Conservation (phyloP, 1,140 invertebrate species). For the Orchesella cincta region DNA sequence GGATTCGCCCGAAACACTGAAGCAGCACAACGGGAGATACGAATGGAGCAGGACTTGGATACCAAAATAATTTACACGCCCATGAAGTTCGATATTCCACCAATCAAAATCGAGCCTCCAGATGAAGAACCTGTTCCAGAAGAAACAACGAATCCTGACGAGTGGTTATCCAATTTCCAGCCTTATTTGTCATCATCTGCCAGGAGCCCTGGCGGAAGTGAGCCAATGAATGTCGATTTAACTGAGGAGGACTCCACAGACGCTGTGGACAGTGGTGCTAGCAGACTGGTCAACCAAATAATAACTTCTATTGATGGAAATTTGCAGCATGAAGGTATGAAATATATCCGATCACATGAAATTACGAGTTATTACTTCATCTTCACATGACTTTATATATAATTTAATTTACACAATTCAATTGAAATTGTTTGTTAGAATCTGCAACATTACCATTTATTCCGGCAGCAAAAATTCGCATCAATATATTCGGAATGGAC, state of each 20-base stretch:
- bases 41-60: background rate
- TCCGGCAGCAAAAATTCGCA: constrained; percentile 36
- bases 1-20: constrained; percentile 42
- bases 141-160: constrained; percentile 13
- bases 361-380: background rate
- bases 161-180: constrained; percentile 1
- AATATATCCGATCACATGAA: background rate
- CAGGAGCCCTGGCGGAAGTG: background rate
- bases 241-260: constrained; percentile 21
- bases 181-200: background rate
- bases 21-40: background rate
- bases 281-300: constrained; percentile 3
- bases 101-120: constrained; percentile 47
- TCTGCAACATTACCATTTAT: constrained; percentile 6
- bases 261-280: background rate
- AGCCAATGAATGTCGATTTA: constrained; percentile 31
- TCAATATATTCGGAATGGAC: constrained; percentile 46
- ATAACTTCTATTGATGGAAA: constrained; percentile 25
- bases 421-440: background rate
- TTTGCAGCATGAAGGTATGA: constrained; percentile 23
- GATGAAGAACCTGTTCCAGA: constrained; percentile 39
- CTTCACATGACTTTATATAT: background rate
- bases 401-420: background rate
- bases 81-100: constrained; percentile 51
- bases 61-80: constrained; percentile 41